phyloP scores from a whole-genome alignment of 1,140 invertebrate species.

The Pseudomyrmex pallidus region DNA sequence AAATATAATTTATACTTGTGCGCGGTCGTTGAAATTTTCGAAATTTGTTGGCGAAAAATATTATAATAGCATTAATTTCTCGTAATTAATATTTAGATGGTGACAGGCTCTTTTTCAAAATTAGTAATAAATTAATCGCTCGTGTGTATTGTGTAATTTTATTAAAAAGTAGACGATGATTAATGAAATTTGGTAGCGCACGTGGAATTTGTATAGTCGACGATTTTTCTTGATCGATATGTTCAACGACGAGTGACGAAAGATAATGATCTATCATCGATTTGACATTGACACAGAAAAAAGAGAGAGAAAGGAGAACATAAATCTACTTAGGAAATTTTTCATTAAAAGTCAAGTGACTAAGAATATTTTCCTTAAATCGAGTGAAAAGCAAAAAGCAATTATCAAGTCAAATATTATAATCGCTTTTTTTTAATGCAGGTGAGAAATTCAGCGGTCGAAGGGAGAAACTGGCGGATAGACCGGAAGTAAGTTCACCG shows the following conservation, averaged over 20 bases:
- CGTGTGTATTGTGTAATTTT: background rate
- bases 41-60: background rate
- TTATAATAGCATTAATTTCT: background rate
- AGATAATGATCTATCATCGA: conserved; percentile 20
- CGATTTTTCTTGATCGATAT: background rate
- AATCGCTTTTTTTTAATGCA: background rate
- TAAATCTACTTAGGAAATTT: background rate
- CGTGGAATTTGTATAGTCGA: conserved; percentile 11
- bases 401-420: conserved; percentile 18
- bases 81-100: background rate
- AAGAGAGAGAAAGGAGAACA: background rate
- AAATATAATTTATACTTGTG: conserved; percentile 41
- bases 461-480: conserved; percentile 16
- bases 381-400: background rate
- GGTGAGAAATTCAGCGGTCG: background rate
- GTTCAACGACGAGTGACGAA: conserved; percentile 1
- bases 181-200: conserved; percentile 15
- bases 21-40: background rate
- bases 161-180: conserved; percentile 13
- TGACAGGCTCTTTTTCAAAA: background rate
- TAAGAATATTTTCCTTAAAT: background rate
- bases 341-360: background rate
- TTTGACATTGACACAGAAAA: background rate
- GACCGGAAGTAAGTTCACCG: conserved; percentile 55
- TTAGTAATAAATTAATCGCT: conserved; percentile 1